Evolutionary conservation across 2,888 invertebrate genomes (phyloP).

Genomic region (Drosophila prostipennis): DNA sequence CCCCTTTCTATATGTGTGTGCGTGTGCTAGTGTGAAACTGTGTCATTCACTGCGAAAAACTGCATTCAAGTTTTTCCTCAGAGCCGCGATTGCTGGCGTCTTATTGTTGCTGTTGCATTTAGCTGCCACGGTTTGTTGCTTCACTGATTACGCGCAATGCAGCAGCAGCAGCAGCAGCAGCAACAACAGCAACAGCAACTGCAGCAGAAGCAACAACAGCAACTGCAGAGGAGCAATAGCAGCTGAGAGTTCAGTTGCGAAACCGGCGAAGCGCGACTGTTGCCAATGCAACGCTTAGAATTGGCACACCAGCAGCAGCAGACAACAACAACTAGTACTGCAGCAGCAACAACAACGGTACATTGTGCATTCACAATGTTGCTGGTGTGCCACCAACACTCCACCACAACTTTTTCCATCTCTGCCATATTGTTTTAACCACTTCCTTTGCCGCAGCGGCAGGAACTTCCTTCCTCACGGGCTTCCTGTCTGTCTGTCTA

Average conservation of each 20-base stretch:
- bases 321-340: slow-evolving; percentile 16
- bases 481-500: slow-evolving; percentile 57
- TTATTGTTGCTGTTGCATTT: slow-evolving; percentile 51
- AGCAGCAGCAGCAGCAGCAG: slow-evolving; percentile 40
- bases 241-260: slow-evolving; percentile 60
- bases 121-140: slow-evolving; percentile 78
- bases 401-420: slow-evolving; percentile 15
- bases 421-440: slow-evolving; percentile 56
- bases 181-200: no score
- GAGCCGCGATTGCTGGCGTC: slow-evolving; percentile 49
- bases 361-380: slow-evolving; percentile 47
- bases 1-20: slow-evolving; percentile 10
- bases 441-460: slow-evolving; percentile 67
- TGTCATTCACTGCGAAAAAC: slow-evolving; percentile 71
- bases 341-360: slow-evolving; percentile 62
- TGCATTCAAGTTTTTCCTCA: slow-evolving; percentile 70
- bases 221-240: slow-evolving; percentile 37
- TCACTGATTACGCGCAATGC: slow-evolving; percentile 80
- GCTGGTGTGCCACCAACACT: slow-evolving; percentile 27
- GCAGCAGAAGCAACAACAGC: slow-evolving; percentile 18
- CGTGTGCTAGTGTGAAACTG: slow-evolving; percentile 61
- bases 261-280: slow-evolving; percentile 81
- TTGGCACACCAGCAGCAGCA: slow-evolving; percentile 73
- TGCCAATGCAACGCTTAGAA: slow-evolving; percentile 78
- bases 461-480: slow-evolving; percentile 69